A percentile compares a stretch with the other conserved stretches of the same genome.
Evolutionary conservation across 2,113 vertebrate genomes (phyloP).

Genomic region (Lycaon pictus): DNA sequence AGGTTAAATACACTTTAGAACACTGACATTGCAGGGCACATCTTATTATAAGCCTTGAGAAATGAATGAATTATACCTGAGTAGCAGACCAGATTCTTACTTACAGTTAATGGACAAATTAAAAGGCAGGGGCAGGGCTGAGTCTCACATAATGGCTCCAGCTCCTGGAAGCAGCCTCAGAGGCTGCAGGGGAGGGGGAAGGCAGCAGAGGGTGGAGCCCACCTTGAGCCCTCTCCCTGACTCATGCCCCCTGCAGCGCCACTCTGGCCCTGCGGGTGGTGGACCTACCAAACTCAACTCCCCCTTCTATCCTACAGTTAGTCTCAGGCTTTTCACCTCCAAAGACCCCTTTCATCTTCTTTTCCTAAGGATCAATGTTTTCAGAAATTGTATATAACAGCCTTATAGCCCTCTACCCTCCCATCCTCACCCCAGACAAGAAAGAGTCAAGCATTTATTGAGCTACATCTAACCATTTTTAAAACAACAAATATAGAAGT

Average conservation of each 20-base stretch:
- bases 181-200: background rate
- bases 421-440: background rate
- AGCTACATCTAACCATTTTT: background rate
- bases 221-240: background rate
- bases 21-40: background rate
- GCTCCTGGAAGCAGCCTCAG: background rate
- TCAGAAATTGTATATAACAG: background rate
- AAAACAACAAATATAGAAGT: slow-evolving; percentile 50
- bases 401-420: background rate
- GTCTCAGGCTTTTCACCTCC: background rate
- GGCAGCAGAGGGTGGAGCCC: background rate
- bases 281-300: background rate
- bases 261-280: background rate
- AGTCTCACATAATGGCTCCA: background rate
- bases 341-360: background rate
- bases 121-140: slow-evolving; percentile 38
- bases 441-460: background rate
- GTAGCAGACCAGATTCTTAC: slow-evolving; percentile 51
- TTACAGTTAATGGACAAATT: slow-evolving; percentile 54
- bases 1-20: slow-evolving; percentile 27
- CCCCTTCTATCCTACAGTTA: background rate
- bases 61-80: slow-evolving; percentile 58
- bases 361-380: background rate
- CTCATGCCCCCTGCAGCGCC: background rate
- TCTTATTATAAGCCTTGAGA: slow-evolving; percentile 31